These are phyloP conservation scores for Falco berigora DNA, from an alignment of 2,797 vertebrate species.

Conservation along the genomic window DNA sequence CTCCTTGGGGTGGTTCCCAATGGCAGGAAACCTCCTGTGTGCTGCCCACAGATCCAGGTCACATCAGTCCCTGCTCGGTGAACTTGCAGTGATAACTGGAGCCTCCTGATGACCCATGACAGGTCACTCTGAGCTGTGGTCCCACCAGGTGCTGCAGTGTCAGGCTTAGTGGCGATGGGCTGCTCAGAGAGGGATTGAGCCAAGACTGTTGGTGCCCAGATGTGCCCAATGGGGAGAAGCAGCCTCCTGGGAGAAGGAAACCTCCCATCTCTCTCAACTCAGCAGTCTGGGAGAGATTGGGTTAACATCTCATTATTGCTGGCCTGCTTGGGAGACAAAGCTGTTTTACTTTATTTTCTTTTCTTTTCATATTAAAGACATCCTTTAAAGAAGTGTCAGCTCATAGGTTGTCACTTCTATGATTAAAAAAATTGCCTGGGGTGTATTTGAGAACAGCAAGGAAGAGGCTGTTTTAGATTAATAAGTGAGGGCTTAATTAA, in stretches of 20 bases:
- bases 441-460: neutral
- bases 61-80: rapidly evolving
- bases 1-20: neutral
- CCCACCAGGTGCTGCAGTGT: neutral
- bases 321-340: neutral
- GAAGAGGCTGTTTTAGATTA: neutral
- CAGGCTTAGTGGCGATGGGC: neutral
- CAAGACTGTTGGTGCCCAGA: neutral
- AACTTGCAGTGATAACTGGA: neutral
- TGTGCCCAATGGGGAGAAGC: neutral
- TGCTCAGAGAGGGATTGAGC: neutral
- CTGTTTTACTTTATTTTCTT: neutral
- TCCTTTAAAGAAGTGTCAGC: slow-evolving; percentile 19
- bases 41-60: neutral
- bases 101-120: neutral
- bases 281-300: neutral
- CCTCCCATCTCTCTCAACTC: neutral
- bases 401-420: neutral
- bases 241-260: neutral
- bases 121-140: neutral
- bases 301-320: neutral
- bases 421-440: neutral
- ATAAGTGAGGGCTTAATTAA: slow-evolving; percentile 33
- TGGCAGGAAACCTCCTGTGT: rapidly evolving
- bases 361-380: slow-evolving; percentile 36